Base-by-base conservation (phyloP, 2,888 invertebrate genomes). In the Aspidiotus rigidus region DNA sequence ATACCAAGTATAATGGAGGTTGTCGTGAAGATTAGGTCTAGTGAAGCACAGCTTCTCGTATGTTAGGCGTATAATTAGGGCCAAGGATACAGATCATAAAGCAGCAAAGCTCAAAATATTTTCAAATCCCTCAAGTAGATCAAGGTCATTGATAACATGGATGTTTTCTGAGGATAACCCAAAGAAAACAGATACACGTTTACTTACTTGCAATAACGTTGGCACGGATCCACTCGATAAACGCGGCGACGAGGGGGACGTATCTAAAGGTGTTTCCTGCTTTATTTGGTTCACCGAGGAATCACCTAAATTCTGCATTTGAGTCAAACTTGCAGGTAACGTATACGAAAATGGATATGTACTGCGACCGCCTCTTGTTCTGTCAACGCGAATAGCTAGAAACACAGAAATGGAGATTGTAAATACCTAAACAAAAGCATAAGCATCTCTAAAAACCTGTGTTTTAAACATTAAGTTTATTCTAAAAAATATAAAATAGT, bases 321-420 rank as follows among this genome's bases (percentile, higher is more conserved):
- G 74, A 17, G 76, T 74, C 17, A 81, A 76, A 74, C 79, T 79
- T 10, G 82, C 85, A 42, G 93, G 93, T 73, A 94, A 80, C 16
- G 93, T 89, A 78, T 93, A 94, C 64, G 93, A 93, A 77, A 93
- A 94, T 78, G 94, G 94, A 79, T 97, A 97, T 28, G 95, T 95
- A 70, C 95, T 95, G 59, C 97, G 84, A 0, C 97, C 97, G 69
- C 97, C 97, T 63, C 97, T 83, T 0, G 96, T 96, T 64, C 97
- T 81, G 79, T 97, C 96, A 77, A 94, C 94, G 71, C 97, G 82
- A 71, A 97, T 96, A 9, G 97, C 97, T 85, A 80, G 69, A 77
- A 76, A 72, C n/a, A 11, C 55, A 7, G 10, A n/a, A 55, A 55
- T n/a, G 5, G 7, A 55, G 28, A 28, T 28, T 28, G 28, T 28